These are phyloP conservation scores for Pao palembangensis DNA, from an alignment of 2,113 vertebrate species.

Conservation along the genomic window DNA sequence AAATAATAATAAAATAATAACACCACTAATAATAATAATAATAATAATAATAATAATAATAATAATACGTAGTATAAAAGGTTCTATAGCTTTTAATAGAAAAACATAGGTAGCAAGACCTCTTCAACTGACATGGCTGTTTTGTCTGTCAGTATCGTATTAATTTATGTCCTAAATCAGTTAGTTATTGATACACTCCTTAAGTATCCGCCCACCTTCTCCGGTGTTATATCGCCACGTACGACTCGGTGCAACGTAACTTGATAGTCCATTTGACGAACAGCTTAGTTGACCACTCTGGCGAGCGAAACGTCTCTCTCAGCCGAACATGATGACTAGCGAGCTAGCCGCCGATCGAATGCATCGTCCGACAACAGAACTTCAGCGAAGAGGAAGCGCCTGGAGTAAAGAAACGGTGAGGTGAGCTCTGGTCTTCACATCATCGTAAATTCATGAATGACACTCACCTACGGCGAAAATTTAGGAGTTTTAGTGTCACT, in stretches of 20 bases:
- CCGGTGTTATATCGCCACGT: slow-evolving; percentile 66
- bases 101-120: no score
- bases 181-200: neutral
- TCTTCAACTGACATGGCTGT: no score
- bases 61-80: no score
- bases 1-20: no score
- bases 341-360: slow-evolving; percentile 9
- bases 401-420: slow-evolving; percentile 17
- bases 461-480: neutral
- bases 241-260: slow-evolving; percentile 62
- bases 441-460: slow-evolving; percentile 51
- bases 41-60: no score
- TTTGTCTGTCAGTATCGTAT: no score
- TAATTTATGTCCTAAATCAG: no score
- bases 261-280: slow-evolving; percentile 31
- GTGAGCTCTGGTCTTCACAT: slow-evolving; percentile 16
- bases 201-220: slow-evolving; percentile 35
- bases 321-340: slow-evolving; percentile 13
- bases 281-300: slow-evolving; percentile 42
- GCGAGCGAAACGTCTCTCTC: neutral
- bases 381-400: slow-evolving; percentile 30
- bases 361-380: neutral
- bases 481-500: neutral
- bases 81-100: no score
- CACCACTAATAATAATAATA: no score